Conservation (phyloP, 1,140 invertebrate species). For the Ceratina japonica region DNA sequence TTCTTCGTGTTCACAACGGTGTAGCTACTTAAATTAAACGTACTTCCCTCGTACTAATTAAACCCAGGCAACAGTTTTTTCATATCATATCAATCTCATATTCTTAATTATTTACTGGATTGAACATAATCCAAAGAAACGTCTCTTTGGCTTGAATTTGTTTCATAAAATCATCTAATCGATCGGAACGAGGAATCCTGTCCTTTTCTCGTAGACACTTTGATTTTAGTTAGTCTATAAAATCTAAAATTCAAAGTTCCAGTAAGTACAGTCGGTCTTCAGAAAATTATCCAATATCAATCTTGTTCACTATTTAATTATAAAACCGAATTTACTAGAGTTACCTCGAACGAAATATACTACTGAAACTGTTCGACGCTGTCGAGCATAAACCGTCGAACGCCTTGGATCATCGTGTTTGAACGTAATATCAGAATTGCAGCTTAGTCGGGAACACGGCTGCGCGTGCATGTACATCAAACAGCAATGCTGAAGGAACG, state of each 20-base stretch:
- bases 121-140: too few species aligned
- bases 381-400: background rate
- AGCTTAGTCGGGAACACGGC: too few species aligned
- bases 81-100: too few species aligned
- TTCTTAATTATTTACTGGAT: too few species aligned
- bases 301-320: background rate
- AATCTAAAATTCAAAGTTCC: slow-evolving; percentile 18
- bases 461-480: too few species aligned
- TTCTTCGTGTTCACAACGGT: background rate
- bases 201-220: background rate
- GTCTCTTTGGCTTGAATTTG: background rate
- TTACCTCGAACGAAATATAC: background rate
- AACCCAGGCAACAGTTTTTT: background rate
- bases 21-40: background rate
- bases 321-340: background rate
- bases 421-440: too few species aligned
- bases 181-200: slow-evolving; percentile 25
- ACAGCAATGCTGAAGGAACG: background rate
- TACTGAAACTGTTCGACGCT: background rate
- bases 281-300: background rate
- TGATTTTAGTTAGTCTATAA: slow-evolving; percentile 17
- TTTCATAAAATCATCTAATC: background rate
- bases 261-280: slow-evolving; percentile 39
- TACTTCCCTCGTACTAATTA: background rate
- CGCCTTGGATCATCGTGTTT: background rate